phyloP scores from a whole-genome alignment of 2,888 invertebrate species.

The Pterostichus niger region DNA sequence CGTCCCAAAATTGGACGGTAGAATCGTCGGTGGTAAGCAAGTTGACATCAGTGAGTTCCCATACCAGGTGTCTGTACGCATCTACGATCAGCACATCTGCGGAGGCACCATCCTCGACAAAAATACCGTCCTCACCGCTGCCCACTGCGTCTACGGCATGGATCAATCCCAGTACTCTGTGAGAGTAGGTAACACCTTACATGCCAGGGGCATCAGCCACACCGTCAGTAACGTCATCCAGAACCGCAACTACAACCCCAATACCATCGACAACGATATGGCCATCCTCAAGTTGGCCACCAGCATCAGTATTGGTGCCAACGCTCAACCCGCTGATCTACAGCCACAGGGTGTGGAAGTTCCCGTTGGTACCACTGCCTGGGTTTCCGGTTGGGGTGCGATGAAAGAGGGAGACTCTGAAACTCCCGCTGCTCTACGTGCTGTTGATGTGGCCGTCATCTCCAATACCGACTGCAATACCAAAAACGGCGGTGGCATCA shows the following conservation, averaged over 20 bases:
- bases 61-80: conserved; percentile 19
- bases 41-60: conserved; percentile 5
- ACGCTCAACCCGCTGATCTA: background rate
- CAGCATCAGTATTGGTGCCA: background rate
- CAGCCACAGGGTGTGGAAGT: conserved; percentile 17
- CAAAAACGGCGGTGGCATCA: conserved; percentile 3
- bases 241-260: conserved; percentile 16
- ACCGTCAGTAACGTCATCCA: background rate
- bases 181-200: conserved; percentile 12
- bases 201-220: background rate
- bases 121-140: conserved; percentile 14
- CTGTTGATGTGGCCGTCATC: conserved; percentile 21
- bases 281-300: conserved; percentile 37
- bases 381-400: conserved; percentile 54
- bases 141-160: conserved; percentile 14
- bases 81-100: conserved; percentile 22
- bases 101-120: conserved; percentile 10
- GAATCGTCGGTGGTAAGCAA: conserved; percentile 13
- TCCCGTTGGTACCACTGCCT: background rate
- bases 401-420: background rate
- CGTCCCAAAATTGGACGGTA: background rate
- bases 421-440: background rate
- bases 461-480: background rate
- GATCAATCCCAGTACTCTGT: conserved; percentile 14
- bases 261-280: conserved; percentile 10